Evolutionary conservation across 2,888 invertebrate genomes (phyloP), one percentile per base, ranked within the genome.

Genomic region (Philereme transversata): DNA sequence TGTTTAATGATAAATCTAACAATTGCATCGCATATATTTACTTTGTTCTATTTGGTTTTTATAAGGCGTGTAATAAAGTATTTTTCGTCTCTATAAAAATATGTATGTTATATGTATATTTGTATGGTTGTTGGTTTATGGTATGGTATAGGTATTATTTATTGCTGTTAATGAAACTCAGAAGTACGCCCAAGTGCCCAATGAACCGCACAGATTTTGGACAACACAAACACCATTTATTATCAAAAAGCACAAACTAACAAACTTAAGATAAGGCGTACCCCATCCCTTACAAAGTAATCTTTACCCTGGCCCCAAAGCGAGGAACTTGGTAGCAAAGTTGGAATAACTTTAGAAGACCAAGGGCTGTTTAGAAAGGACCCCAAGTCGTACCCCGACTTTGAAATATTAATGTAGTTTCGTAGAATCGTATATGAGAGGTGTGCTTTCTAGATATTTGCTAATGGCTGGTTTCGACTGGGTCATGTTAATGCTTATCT

Each of bases 361-460:
- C 91, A 92, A 91, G 86, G 92, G 92, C 91, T 92, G 92, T 92
- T 92, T 92, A 86, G 89, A 90, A 90, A 90, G 91, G 92, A 91
- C 89, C 87, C 86, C 76, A 86, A 87, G 78, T 88, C 85, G 78
- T 74, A 74, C 76, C 22, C 82, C 76, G 74, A 74, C 78, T 72
- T 83, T 92, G 89, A 90, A 92, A 92, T 92, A 92, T 92, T 92
- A 91, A 92, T 91, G 89, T 88, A 90, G 90, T 92, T 91, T 88
- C 88, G 74, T 74, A 86, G 90, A 90, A 90, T 90, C 84, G 78
- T 90, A 87, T 90, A 91, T 88, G 88, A 89, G 87, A 80, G 77
- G 78, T 80, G 79, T 85, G 75, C 70, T 79, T 81, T 79, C 79
- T 79, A 71, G 77, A 79, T 85, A 83, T 84, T 86, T 83, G 81